A percentile compares a stretch with the other conserved stretches of the same genome.
Evolutionary conservation across 2,113 vertebrate species (phyloP).

Genomic region (Lophochroa leadbeateri): DNA sequence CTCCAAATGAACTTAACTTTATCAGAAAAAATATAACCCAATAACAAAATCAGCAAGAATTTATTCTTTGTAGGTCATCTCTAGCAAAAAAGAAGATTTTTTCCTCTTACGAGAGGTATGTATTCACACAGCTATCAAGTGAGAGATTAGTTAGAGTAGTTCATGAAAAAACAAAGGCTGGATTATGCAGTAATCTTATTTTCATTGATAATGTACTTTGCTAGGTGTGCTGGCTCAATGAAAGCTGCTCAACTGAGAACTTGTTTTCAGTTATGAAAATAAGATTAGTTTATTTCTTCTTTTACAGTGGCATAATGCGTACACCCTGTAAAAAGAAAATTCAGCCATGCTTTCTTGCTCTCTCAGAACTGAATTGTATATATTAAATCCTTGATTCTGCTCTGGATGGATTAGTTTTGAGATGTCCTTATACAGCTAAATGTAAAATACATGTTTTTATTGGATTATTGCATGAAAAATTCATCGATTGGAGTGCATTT

Average conservation of each 20-base stretch:
- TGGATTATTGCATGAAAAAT: not conserved
- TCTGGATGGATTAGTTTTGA: conserved; percentile 23
- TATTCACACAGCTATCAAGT: not conserved
- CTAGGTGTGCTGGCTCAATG: not conserved
- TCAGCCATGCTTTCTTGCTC: not conserved
- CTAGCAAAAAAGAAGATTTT: not conserved
- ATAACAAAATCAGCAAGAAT: not conserved
- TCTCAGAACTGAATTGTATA: not conserved
- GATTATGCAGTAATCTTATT: not conserved
- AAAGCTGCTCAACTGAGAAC: conserved; percentile 13
- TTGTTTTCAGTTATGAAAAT: conserved; percentile 28
- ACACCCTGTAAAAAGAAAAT: conserved; percentile 3
- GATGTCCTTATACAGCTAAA: not conserved
- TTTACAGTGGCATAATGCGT: not conserved
- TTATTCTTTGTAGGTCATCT: not conserved
- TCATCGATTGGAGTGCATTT: not conserved
- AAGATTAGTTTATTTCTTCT: conserved; percentile 38
- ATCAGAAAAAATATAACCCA: not conserved
- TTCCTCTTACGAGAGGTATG: not conserved
- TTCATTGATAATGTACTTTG: conserved; percentile 35
- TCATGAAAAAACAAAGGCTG: not conserved
- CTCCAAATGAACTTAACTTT: not conserved
- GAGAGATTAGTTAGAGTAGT: not conserved
- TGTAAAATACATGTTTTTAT: not conserved
- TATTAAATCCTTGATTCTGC: not conserved